phyloP scores from a whole-genome alignment of 2,113 vertebrate species.

The Zootoca vivipara region DNA sequence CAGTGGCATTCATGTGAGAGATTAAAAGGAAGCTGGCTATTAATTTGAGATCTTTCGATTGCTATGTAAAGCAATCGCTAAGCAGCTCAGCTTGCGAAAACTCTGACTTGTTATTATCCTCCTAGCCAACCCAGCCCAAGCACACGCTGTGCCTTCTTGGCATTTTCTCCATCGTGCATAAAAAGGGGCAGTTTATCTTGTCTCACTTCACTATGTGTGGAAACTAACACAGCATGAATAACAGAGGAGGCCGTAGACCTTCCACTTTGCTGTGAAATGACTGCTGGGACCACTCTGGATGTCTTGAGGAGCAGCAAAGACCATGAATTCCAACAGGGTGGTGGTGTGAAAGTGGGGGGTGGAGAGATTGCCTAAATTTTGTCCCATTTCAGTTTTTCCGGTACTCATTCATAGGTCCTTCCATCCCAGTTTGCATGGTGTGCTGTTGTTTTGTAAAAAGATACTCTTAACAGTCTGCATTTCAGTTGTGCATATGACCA shows the following conservation, averaged over 20 bases:
- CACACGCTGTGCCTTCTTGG: background rate
- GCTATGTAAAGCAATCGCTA: slow-evolving; percentile 19
- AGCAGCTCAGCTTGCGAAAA: slow-evolving; percentile 1
- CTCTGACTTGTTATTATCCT: slow-evolving; percentile 20
- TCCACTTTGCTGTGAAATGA: background rate
- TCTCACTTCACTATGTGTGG: background rate
- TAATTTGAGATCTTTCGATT: slow-evolving; percentile 38
- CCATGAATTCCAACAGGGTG: background rate
- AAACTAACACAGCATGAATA: slow-evolving; percentile 7
- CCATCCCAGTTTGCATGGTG: too few relatives aligned
- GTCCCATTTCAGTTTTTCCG: too few relatives aligned
- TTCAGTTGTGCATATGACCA: too few relatives aligned
- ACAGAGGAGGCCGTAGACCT: background rate
- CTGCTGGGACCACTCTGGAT: background rate
- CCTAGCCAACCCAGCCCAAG: background rate
- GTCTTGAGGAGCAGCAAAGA: slow-evolving; percentile 3
- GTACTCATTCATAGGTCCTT: too few relatives aligned
- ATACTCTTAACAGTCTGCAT: too few relatives aligned
- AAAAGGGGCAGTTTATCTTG: slow-evolving; percentile 23
- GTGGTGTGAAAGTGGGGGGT: too few relatives aligned
- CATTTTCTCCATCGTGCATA: background rate
- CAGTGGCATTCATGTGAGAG: slow-evolving; percentile 14
- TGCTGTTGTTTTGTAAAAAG: too few relatives aligned
- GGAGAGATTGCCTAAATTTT: too few relatives aligned
- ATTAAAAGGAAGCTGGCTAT: slow-evolving; percentile 4